These are phyloP conservation scores for Hemaris fuciformis DNA, from an alignment of 2,888 invertebrate species.

Conservation along the genomic window DNA sequence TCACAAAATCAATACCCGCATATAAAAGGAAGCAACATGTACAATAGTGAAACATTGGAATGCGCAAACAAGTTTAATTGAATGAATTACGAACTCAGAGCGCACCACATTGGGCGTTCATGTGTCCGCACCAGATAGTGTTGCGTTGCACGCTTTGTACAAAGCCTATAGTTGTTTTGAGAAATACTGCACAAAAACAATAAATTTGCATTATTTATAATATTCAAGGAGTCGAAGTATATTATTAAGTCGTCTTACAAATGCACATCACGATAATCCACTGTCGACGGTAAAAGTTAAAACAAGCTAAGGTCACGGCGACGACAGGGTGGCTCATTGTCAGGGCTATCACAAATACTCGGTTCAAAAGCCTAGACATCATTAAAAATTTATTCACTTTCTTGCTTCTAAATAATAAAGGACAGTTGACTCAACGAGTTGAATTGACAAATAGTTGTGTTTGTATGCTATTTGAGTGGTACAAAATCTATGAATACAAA, in stretches of 20 bases:
- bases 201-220: too few relatives aligned
- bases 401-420: not conserved
- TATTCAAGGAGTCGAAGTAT: not conserved
- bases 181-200: too few relatives aligned
- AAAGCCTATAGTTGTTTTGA: too few relatives aligned
- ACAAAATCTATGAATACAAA: too few relatives aligned
- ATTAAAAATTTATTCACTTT: not conserved
- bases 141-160: too few relatives aligned
- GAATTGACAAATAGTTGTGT: not conserved
- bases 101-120: slow-evolving; percentile 13
- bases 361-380: not conserved
- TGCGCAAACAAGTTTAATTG: not conserved
- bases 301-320: not conserved
- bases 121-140: slow-evolving; percentile 13
- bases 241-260: not conserved
- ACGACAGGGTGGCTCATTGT: not conserved
- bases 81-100: not conserved
- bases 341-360: not conserved
- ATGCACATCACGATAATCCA: not conserved
- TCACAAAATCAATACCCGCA: not conserved
- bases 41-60: not conserved
- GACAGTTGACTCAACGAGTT: not conserved
- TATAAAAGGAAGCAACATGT: not conserved
- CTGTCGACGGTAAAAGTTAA: not conserved
- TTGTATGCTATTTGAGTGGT: not conserved